phyloP scores from a whole-genome alignment of 2,797 vertebrate genomes.

The Alouatta caraya region DNA sequence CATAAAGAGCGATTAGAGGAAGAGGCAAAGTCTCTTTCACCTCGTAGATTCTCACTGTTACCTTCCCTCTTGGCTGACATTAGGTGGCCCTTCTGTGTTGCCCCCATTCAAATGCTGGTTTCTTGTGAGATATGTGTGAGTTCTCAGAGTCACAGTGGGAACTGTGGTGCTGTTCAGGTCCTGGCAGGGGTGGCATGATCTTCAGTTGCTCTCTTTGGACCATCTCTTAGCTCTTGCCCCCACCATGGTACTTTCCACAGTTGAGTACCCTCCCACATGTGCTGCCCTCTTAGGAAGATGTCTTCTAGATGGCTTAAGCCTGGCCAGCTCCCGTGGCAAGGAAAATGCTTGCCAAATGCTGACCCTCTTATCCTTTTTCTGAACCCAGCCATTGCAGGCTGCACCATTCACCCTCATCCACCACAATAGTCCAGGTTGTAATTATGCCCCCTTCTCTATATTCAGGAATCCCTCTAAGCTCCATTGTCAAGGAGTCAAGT shows the following conservation, averaged over 20 bases:
- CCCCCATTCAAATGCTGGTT: not conserved
- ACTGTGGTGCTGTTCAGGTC: accelerated
- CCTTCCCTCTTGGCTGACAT: not conserved
- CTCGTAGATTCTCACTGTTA: not conserved
- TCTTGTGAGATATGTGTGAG: not conserved
- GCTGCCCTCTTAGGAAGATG: not conserved
- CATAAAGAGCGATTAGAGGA: not conserved
- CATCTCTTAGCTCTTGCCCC: not conserved
- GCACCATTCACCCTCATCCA: not conserved
- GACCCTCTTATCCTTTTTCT: not conserved
- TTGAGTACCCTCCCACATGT: too few relatives aligned
- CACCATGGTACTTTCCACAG: not conserved
- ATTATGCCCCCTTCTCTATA: not conserved
- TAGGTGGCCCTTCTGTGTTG: not conserved
- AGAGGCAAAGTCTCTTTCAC: not conserved
- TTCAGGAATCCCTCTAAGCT: not conserved
- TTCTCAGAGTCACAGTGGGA: not conserved
- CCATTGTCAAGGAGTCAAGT: not conserved
- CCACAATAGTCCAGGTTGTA: not conserved
- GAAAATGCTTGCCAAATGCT: not conserved
- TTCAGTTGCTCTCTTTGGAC: not conserved
- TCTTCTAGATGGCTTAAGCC: not conserved
- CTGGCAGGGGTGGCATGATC: accelerated
- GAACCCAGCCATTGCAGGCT: not conserved
- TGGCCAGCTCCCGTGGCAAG: not conserved